Percentiles rank a stretch among this genome's conserved stretches.
Conservation (phyloP, 2,888 invertebrate genomes). For the Malacosoma neustria region DNA sequence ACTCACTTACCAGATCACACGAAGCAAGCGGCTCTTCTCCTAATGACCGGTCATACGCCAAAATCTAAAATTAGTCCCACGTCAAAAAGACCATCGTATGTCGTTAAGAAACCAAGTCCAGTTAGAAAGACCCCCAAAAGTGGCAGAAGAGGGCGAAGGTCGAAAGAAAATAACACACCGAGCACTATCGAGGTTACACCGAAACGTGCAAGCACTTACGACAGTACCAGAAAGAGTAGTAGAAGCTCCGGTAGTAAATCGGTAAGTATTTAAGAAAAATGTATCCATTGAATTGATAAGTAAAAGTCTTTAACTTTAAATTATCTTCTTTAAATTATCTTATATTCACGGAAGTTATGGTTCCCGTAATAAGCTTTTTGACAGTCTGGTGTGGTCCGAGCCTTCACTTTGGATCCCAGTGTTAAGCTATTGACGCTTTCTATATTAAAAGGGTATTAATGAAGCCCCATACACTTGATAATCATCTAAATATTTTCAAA, state of each 20-base stretch:
- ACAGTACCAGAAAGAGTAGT: conserved; percentile 7
- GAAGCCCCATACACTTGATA: no score
- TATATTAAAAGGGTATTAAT: no score
- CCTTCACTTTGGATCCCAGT: no score
- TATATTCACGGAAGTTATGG: no score
- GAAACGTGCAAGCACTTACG: conserved; percentile 6
- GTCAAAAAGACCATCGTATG: conserved; percentile 16
- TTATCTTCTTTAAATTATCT: no score
- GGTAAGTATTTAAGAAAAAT: conserved; percentile 15
- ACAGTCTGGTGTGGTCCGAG: no score
- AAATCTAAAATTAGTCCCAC: conserved; percentile 17
- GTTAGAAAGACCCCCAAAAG: conserved; percentile 12
- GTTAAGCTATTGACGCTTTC: no score
- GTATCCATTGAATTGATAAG: no score
- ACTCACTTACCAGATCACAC: conserved; percentile 57
- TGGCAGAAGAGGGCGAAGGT: conserved; percentile 6
- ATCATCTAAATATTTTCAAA: no score
- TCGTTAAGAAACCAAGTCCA: conserved; percentile 24
- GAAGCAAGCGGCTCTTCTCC: conserved; percentile 59
- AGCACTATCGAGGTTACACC: conserved; percentile 7
- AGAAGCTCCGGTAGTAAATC: conserved; percentile 9
- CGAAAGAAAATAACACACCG: conserved; percentile 7
- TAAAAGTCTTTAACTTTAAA: no score
- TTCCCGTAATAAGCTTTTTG: no score
- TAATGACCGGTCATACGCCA: conserved; percentile 57